Evolutionary conservation across 2,797 vertebrate genomes (phyloP), one percentile per base, ranked within the genome.

Genomic region (Danio kyathit): DNA sequence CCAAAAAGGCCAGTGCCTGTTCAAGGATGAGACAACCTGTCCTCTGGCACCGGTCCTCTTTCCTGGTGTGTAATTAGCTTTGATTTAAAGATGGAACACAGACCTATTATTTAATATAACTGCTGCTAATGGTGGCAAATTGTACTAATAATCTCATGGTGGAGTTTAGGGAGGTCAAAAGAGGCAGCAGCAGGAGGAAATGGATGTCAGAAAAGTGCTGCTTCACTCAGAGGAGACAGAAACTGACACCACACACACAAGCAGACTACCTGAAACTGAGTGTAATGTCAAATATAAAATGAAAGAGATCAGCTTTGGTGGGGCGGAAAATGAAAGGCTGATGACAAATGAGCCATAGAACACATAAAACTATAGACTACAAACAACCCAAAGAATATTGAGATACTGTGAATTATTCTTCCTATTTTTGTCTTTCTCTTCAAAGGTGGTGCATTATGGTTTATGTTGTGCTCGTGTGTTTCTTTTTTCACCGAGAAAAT

Each of bases 201-300:
- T 81, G 84, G 78, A 65, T 88, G 86, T 43, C 11, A 87, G 85
- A 79, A 79, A 66, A 82, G 13, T 83, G 7, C 91, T 93, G 91
- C 48, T 87, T 79, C 88, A 90, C 88, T 90, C 90, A 89, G 90
- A 91, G 92, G 92, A 92, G 90, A 81, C 2, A 52, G 64, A 84
- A 40, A 86, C 65, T 21, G 41, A 88, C 86, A 86, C 84, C 65
- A 82, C 76, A 54, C 61, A 85, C 61, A 76, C 44, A 16, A 40
- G 6, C 13, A 21, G 3, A 46, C 29, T 14, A n/a, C 11, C 14
- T 40, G 44, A 63, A 60, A 70, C 44, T 41, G 16, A 65, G n/a
- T 3, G 7, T 10, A 60, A 60, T 61, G 54, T 41, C 65, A 19
- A 77, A 70, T 16, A 49, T 46, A 21, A 16, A 38, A 43, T 77